Conservation (phyloP, 2,888 invertebrate genomes). For the Ectemnius continuus region DNA sequence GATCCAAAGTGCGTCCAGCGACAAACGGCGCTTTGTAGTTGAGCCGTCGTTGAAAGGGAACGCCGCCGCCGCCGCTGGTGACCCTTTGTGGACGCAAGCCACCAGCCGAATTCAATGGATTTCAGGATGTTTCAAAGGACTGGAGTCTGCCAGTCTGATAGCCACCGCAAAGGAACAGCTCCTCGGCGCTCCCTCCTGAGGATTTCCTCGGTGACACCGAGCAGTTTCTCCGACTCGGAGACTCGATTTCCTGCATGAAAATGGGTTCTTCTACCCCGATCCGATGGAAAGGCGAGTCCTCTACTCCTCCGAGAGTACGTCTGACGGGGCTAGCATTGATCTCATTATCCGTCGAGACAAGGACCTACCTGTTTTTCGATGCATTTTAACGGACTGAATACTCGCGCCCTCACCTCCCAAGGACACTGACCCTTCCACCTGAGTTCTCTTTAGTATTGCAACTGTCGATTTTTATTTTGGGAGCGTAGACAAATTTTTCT, state of each 20-base stretch:
- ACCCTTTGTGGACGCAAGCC: conserved; percentile 13
- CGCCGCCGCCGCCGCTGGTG: too few species aligned
- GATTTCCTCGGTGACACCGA: conserved; percentile 22
- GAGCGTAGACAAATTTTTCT: too few species aligned
- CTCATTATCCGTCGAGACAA: conserved; percentile 35
- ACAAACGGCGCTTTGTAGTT: conserved; percentile 37
- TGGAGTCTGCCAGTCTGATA: conserved; percentile 27
- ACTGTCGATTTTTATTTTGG: too few species aligned
- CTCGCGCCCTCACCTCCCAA: too few species aligned
- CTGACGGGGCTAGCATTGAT: conserved; percentile 31
- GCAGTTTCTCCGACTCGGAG: conserved; percentile 24
- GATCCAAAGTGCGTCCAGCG: conserved; percentile 15
- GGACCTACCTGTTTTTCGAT: too few species aligned
- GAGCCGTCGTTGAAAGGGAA: conserved; percentile 31
- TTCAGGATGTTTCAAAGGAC: conserved; percentile 45
- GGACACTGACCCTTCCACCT: too few species aligned
- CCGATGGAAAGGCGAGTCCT: neutral
- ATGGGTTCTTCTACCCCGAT: conserved; percentile 30
- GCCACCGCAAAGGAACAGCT: conserved; percentile 16
- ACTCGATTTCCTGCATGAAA: conserved; percentile 48
- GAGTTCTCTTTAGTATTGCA: neutral
- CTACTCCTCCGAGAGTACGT: conserved; percentile 15
- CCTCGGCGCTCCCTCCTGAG: conserved; percentile 15
- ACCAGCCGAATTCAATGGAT: conserved; percentile 32
- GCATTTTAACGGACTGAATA: too few species aligned